These are phyloP conservation scores for Epinotia brunnichana DNA, from an alignment of 2,888 invertebrate species.

Conservation along the genomic window DNA sequence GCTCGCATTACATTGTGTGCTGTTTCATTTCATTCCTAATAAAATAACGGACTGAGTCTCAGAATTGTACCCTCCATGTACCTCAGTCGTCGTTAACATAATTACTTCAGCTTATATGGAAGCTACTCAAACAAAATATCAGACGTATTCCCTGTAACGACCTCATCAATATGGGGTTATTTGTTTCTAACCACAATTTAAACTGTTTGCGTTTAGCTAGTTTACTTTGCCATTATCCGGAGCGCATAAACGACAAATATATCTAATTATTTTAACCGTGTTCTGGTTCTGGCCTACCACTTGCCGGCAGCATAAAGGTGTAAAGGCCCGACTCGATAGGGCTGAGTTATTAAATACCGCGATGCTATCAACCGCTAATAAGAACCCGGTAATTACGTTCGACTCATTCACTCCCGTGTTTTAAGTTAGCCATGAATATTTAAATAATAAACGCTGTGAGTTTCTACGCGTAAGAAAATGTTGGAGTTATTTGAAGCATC, in stretches of 20 bases:
- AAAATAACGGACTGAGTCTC: constrained; percentile 39
- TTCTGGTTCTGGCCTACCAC: constrained; percentile 50
- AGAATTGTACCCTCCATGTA: constrained; percentile 30
- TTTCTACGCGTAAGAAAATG: constrained; percentile 29
- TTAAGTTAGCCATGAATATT: constrained; percentile 65
- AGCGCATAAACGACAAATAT: constrained; percentile 34
- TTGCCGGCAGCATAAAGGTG: constrained; percentile 57
- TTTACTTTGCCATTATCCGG: constrained; percentile 27
- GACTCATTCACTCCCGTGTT: constrained; percentile 61
- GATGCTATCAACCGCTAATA: constrained; percentile 67
- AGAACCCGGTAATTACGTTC: constrained; percentile 64
- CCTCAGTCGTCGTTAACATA: not conserved
- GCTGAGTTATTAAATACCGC: constrained; percentile 59
- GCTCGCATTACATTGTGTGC: constrained; percentile 58
- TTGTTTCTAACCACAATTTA: not conserved
- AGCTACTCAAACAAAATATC: constrained; percentile 5
- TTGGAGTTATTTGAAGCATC: constrained; percentile 31
- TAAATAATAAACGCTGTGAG: constrained; percentile 57
- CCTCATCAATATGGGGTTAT: constrained; percentile 10
- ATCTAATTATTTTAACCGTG: constrained; percentile 36
- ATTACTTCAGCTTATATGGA: not conserved
- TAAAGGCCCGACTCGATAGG: constrained; percentile 52
- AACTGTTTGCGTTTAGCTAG: constrained; percentile 1
- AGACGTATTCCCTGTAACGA: not conserved
- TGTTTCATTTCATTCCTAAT: constrained; percentile 57